phyloP scores from a whole-genome alignment of 2,113 vertebrate species.

The Grallaria varia region DNA sequence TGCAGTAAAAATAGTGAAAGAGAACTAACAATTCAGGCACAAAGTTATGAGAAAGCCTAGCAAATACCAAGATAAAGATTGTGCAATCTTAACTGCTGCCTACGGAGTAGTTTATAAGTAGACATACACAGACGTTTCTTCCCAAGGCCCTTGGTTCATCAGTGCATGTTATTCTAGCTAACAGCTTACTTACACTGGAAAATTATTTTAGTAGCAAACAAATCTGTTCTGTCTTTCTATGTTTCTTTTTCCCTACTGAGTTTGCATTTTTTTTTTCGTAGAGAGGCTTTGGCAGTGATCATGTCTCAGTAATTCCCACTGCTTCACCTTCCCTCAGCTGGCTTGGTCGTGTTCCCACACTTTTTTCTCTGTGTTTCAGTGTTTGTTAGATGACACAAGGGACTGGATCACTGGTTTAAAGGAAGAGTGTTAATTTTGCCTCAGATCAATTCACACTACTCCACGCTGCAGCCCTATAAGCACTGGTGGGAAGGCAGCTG shows the following conservation, averaged over 20 bases:
- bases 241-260: neutral
- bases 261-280: neutral
- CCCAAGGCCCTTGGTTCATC: neutral
- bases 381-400: neutral
- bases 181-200: neutral
- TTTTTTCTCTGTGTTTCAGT: neutral
- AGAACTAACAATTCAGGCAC: neutral
- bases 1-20: neutral
- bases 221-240: neutral
- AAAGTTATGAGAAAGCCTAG: neutral
- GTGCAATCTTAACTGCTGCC: neutral
- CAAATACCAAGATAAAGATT: neutral
- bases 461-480: neutral
- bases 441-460: neutral
- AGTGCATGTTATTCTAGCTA: neutral
- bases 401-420: neutral
- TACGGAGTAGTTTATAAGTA: neutral
- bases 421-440: neutral
- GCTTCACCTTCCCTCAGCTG: slow-evolving; percentile 12
- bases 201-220: neutral
- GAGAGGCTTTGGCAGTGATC: neutral
- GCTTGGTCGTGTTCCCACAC: neutral
- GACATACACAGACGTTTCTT: neutral
- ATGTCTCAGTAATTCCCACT: neutral
- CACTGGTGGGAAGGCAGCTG: neutral